Base-by-base conservation (phyloP, 2,888 invertebrate species). In the Anagyrus pseudococci region DNA sequence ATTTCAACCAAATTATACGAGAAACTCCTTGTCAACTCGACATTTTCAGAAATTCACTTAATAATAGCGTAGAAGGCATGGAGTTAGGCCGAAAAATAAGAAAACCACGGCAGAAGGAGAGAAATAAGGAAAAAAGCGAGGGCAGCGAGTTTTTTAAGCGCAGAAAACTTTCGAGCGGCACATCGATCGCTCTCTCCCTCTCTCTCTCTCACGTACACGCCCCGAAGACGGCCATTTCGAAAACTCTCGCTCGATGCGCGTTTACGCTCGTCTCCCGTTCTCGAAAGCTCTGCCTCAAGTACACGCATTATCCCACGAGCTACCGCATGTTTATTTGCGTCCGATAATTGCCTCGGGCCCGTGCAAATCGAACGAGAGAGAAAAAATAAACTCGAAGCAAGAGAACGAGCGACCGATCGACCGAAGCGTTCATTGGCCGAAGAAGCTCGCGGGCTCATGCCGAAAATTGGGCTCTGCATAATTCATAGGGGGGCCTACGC, bases 381-480 rank as follows among this genome's bases (percentile, higher is more conserved):
- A 47, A 46, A 19, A 56, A 22, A 19, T n/a, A 13, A 54, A 4
- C 22, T 2, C 33, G 22, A 20, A 17, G 17, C 23, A 44, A 54
- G 23, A 23, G 23, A 15, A 3, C 4, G 13, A 19, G 46, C 46
- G 23, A 7, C 23, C 23, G 23, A 23, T 47, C 25, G n/a, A 8
- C 23, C 53, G 20, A 54, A 20, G 29, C 17, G 2, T 26, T 19
- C 22, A 33, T 44, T 37, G 33, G 33, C 10, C 33, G 15, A 4
- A 37, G 44, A 29, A 56, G 56, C 56, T 46, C 25, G 17, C n/a
- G 17, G 17, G 17, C 15, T 29, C 44, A 26, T 25, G 15, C 8
- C 68, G 68, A 67, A 73, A 69, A 70, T 71, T 71, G 71, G 69
- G 64, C 64, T 67, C 69, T 76, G 73, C 72, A 77, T 78, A 73